Conservation (phyloP, 2,888 invertebrate genomes). For the Chloromyia formosa region DNA sequence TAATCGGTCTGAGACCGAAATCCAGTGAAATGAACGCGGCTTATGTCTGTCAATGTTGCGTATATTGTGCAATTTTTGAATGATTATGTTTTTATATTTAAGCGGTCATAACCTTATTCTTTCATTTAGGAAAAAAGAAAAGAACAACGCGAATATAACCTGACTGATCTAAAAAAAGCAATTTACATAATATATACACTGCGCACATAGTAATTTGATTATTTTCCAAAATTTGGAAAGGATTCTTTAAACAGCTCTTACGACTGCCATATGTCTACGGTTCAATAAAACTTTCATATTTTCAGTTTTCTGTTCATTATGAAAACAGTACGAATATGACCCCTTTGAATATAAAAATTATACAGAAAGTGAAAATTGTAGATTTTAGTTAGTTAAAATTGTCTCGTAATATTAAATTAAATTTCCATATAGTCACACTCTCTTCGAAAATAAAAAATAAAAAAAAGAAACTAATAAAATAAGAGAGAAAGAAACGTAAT, state of each 20-base stretch:
- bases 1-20: too few species aligned
- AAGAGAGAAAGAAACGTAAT: neutral
- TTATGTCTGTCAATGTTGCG: too few species aligned
- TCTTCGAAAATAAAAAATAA: too few species aligned
- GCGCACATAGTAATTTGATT: too few species aligned
- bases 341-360: constrained; percentile 23
- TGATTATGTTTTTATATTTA: constrained; percentile 8
- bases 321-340: constrained; percentile 11
- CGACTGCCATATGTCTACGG: neutral
- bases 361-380: neutral
- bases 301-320: neutral
- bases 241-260: too few species aligned
- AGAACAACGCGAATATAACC: too few species aligned
- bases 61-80: too few species aligned
- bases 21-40: too few species aligned
- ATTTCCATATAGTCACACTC: neutral
- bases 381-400: constrained; percentile 36
- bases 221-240: too few species aligned
- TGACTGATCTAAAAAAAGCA: constrained; percentile 10
- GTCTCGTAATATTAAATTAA: neutral
- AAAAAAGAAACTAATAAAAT: too few species aligned
- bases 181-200: neutral
- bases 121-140: too few species aligned
- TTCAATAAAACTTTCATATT: neutral
- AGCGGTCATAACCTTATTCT: constrained; percentile 12